Percentiles rank a stretch among this genome's conserved stretches.
phyloP scores from a whole-genome alignment of 2,888 invertebrate species.

The Acleris laterana region DNA sequence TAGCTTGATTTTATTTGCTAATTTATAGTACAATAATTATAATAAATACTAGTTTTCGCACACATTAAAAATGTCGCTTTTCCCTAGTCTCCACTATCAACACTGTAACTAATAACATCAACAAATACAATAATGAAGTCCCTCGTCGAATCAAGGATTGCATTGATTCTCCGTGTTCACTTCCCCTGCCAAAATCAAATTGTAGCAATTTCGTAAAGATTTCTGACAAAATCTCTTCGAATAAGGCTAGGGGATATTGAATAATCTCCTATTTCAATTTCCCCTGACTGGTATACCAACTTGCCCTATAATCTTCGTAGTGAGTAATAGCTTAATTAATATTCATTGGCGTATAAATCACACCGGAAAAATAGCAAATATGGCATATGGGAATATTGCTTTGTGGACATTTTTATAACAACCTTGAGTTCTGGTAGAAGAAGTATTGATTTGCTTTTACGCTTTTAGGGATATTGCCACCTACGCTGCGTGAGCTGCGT shows the following conservation, averaged over 20 bases:
- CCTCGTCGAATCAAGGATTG: constrained; percentile 31
- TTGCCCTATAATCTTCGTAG: constrained; percentile 27
- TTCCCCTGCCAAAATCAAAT: constrained; percentile 51
- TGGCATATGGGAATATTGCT: constrained; percentile 26
- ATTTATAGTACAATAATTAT: too few species aligned
- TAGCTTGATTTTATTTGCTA: too few species aligned
- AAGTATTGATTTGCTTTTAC: too few species aligned
- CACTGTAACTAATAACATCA: constrained; percentile 9
- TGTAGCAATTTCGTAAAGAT: constrained; percentile 51
- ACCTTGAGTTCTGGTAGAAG: neutral
- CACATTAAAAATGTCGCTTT: neutral
- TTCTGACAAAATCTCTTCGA: constrained; percentile 47
- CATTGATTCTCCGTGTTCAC: constrained; percentile 43
- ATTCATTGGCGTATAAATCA: constrained; percentile 36
- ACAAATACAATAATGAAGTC: constrained; percentile 30
- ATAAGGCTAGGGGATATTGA: constrained; percentile 44
- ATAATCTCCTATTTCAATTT: constrained; percentile 47
- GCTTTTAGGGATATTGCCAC: too few species aligned
- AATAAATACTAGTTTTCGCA: neutral
- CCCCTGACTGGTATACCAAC: constrained; percentile 42
- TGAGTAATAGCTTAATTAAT: constrained; percentile 33
- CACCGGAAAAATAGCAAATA: constrained; percentile 19
- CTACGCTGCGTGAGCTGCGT: too few species aligned
- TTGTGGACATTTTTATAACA: constrained; percentile 4
- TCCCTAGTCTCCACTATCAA: neutral